Conservation (phyloP, 2,113 vertebrate species). For the Corydoras sp. region DNA sequence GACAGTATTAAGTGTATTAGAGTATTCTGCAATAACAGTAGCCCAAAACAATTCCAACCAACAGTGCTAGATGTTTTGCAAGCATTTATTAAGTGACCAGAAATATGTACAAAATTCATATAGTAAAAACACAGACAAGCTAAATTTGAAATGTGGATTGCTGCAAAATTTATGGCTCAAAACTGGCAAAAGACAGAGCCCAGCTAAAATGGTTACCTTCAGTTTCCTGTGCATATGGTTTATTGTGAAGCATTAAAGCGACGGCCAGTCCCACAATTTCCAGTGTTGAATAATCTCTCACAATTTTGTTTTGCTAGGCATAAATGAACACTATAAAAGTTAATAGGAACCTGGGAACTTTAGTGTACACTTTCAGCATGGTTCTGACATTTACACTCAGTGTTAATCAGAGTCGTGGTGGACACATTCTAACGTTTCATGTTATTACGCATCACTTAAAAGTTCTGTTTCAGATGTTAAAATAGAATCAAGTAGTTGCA, state of each 20-base stretch:
- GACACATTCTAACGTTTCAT: neutral
- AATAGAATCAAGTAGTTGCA: neutral
- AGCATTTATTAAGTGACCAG: too few relatives aligned
- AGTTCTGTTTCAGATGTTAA: constrained; percentile 3
- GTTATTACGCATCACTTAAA: neutral
- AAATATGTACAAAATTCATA: too few relatives aligned
- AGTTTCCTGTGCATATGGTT: neutral
- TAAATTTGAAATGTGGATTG: too few relatives aligned
- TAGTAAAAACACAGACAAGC: too few relatives aligned
- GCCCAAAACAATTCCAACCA: too few relatives aligned
- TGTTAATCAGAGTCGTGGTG: neutral
- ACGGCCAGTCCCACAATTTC: neutral
- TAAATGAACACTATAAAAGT: neutral
- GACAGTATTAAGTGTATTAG: too few relatives aligned
- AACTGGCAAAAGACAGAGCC: too few relatives aligned
- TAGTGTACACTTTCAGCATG: neutral
- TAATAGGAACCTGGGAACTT: neutral
- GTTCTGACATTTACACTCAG: neutral
- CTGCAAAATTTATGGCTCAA: too few relatives aligned
- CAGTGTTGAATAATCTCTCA: neutral
- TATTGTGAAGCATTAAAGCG: neutral
- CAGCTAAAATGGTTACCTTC: too few relatives aligned
- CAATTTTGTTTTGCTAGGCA: neutral
- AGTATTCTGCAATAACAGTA: too few relatives aligned
- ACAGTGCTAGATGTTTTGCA: too few relatives aligned